A percentile compares a stretch with the other conserved stretches of the same genome.
Conservation (phyloP, 2,797 vertebrate genomes). For the Poecile montanus region DNA sequence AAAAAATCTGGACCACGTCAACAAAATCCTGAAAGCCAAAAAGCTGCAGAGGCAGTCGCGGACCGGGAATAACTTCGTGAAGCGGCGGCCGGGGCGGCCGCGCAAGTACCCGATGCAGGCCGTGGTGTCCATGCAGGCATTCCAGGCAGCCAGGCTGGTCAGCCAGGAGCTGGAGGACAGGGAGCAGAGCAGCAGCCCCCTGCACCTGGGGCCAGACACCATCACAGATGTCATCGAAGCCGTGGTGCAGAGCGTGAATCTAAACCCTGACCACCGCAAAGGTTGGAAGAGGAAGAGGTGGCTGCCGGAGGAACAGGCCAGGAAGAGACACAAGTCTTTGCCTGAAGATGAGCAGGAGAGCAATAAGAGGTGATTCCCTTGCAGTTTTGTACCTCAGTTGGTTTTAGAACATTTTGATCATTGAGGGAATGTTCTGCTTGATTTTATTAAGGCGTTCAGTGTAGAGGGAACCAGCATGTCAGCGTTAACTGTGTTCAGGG, state of each 20-base stretch:
- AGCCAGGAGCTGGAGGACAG: slow-evolving; percentile 44
- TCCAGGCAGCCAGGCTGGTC: slow-evolving; percentile 69
- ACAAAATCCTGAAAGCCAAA: slow-evolving; percentile 98
- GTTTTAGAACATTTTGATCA: rapidly evolving
- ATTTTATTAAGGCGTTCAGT: background rate
- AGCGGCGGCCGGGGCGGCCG: slow-evolving; percentile 90
- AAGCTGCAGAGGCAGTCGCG: slow-evolving; percentile 96
- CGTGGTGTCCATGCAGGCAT: slow-evolving; percentile 72
- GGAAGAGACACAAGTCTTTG: slow-evolving; percentile 78
- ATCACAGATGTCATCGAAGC: slow-evolving; percentile 90
- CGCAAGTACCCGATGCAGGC: slow-evolving; percentile 83
- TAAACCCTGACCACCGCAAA: slow-evolving; percentile 78
- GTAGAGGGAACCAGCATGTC: background rate
- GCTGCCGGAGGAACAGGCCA: slow-evolving; percentile 76
- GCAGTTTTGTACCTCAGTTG: rapidly evolving
- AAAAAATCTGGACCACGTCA: slow-evolving; percentile 96
- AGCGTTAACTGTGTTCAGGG: background rate
- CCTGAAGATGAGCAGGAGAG: slow-evolving; percentile 73
- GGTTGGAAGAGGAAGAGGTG: slow-evolving; percentile 82
- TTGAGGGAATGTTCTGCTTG: background rate
- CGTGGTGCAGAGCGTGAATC: slow-evolving; percentile 85
- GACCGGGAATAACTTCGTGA: slow-evolving; percentile 94
- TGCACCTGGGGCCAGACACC: slow-evolving; percentile 73
- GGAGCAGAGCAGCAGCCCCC: slow-evolving; percentile 23
- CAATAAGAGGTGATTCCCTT: slow-evolving; percentile 69